Base-by-base conservation (phyloP, 2,113 vertebrate genomes). In the human region DNA sequence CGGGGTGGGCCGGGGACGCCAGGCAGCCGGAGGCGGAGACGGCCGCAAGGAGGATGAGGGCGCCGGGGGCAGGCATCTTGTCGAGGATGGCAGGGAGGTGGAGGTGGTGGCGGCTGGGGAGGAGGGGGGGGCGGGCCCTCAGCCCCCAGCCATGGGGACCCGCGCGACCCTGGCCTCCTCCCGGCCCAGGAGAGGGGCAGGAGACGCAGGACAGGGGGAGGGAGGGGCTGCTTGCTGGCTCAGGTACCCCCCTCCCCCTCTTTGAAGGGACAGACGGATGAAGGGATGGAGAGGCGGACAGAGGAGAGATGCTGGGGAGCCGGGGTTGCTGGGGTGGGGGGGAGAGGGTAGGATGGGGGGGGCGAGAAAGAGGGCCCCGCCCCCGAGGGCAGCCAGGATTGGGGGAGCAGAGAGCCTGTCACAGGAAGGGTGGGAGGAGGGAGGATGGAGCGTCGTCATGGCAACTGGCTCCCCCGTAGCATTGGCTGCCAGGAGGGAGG, bases 1-100 rank as follows among this genome's bases (percentile, higher is more conserved):
- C 99, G 98, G 99, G 99, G 98, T 99, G 99, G 98, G 99, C 99
- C 98, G 99, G 99, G 97, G 99, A 99, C 98, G 99, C 99, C 96
- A 99, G 99, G 90, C 98, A 98, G 98, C 98, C 97, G 57, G 96
- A 97, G 97, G 95, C 96, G 52, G 97, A 97, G 96, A 97, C 94
- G 92, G 98, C 98, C 95, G 96, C 97, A 89, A 97, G 97, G 94
- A 98, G 92, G 97, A 98, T 93, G 96, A 97, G 76, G 76, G 97
- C 97, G 66, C 97, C 86, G 25, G 97, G 97, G 61, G 93, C 98
- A 97, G 97, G 97, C 97, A 98, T 97, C 96, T 97, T 98, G 97
- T 94, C 95, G 94, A 93, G 97, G 97, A 97, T 92, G 93, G 93
- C 83, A 96, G 85, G 85, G 92, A 95, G 96, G 89, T 90, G 96